Evolutionary conservation across 2,797 vertebrate genomes (phyloP), one percentile per base, ranked within the genome.

Genomic region (Sebastes steindachneri): DNA sequence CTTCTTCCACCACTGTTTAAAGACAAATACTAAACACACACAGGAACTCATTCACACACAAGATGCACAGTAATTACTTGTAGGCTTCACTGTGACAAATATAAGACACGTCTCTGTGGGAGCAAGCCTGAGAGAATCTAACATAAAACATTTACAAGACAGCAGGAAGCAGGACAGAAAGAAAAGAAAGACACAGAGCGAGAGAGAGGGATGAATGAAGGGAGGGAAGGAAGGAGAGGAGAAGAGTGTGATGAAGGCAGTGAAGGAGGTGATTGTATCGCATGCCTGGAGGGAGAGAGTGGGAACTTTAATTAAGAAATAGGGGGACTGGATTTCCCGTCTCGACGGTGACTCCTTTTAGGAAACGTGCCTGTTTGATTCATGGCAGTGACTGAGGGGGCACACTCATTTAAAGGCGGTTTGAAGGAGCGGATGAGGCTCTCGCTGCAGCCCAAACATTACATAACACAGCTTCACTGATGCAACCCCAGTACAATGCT

Each of bases 301-400:
- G 63, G 85, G 78, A 92, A 91, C 82, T 90, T 91, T 91, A 92
- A 93, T 92, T 90, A 91, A 93, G 88, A 91, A 88, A 88, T 77
- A 83, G 74, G 65, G 85, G 80, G 81, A 87, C 82, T 86, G 86
- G 89, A 90, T 90, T 93, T 90, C 88, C 90, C 65, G 23, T 91
- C 82, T 91, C 66, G 58, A 76, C 75, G 72, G 83, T 83, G 79
- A 84, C 84, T 93, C 84, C 68, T 86, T 90, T 92, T 83, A 87
- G 73, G 79, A 86, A 86, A 88, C 86, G 80, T 85, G 81, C 21
- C 70, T 66, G 60, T 88, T 88, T 92, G 90, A 92, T 89, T 90
- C 83, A 83, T 80, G 66, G 83, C 78, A 26, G 62, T 71, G 77
- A 88, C 75, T 70, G 82, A 80, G 84, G 83, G 75, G 68, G 75